phyloP scores from a whole-genome alignment of 1,140 invertebrate genomes.

The Drosophila sproati region DNA sequence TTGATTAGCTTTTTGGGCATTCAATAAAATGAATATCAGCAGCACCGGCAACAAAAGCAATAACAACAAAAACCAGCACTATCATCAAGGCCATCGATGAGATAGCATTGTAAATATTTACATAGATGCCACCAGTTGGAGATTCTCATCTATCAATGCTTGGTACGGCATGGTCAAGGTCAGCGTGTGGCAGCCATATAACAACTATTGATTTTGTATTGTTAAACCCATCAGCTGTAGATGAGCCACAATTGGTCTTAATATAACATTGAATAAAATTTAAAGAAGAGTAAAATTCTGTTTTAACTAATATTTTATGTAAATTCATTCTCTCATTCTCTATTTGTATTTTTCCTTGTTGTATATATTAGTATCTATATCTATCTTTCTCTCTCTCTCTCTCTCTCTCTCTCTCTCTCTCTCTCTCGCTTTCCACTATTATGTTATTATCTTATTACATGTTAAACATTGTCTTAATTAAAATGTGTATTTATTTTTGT shows the following conservation, averaged over 20 bases:
- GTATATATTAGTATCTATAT: too few species aligned
- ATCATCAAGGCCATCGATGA: slow-evolving; percentile 39
- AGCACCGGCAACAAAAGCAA: neutral
- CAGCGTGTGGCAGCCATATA: slow-evolving; percentile 32
- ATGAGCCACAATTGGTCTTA: neutral
- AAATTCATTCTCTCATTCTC: too few species aligned
- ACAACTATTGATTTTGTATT: neutral
- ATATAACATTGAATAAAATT: too few species aligned
- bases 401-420: too few species aligned
- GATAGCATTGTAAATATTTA: slow-evolving; percentile 47
- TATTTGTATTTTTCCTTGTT: too few species aligned
- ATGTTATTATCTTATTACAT: too few species aligned
- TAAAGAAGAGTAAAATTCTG: too few species aligned
- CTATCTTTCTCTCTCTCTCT: too few species aligned
- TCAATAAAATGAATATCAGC: slow-evolving; percentile 17
- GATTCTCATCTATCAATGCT: slow-evolving; percentile 29
- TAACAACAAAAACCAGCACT: neutral
- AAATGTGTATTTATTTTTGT: neutral
- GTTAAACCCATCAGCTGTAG: neutral
- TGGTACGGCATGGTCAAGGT: slow-evolving; percentile 44
- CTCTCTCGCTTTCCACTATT: too few species aligned
- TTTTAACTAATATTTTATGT: too few species aligned
- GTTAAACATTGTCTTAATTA: neutral
- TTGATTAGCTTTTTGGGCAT: slow-evolving; percentile 40
- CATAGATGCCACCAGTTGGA: slow-evolving; percentile 45